Percentiles rank a stretch among this genome's conserved stretches.
Conservation (phyloP, 2,113 vertebrate genomes). For the Atrichornis clamosus region DNA sequence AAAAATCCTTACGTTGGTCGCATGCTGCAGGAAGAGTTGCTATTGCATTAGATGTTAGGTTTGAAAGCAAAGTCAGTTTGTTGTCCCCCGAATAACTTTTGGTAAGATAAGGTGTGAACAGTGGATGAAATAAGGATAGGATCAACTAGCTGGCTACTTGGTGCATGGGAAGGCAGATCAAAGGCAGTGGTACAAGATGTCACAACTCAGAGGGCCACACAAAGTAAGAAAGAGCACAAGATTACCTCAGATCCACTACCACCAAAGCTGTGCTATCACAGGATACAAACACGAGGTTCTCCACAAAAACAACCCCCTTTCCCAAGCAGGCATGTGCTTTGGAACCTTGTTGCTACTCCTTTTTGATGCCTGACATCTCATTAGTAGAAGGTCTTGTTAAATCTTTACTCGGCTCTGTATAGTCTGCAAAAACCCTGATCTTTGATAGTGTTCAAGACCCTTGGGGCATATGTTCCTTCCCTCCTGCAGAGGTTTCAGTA, state of each 20-base stretch:
- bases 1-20: neutral
- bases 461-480: neutral
- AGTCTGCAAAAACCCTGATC: neutral
- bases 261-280: neutral
- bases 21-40: neutral
- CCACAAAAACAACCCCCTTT: neutral
- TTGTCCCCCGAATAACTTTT: neutral
- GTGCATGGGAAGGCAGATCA: neutral
- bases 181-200: neutral
- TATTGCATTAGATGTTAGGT: neutral
- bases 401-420: neutral
- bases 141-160: neutral
- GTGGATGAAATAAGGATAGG: neutral
- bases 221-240: neutral
- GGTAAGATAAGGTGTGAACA: neutral
- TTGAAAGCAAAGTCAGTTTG: neutral
- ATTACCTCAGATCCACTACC: neutral
- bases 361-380: neutral
- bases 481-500: neutral
- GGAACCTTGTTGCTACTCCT: neutral
- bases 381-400: neutral
- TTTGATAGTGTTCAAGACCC: neutral
- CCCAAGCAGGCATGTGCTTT: neutral
- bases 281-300: neutral
- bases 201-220: neutral